phyloP scores from a whole-genome alignment of 2,888 invertebrate species.

The Drosophila leonis region DNA sequence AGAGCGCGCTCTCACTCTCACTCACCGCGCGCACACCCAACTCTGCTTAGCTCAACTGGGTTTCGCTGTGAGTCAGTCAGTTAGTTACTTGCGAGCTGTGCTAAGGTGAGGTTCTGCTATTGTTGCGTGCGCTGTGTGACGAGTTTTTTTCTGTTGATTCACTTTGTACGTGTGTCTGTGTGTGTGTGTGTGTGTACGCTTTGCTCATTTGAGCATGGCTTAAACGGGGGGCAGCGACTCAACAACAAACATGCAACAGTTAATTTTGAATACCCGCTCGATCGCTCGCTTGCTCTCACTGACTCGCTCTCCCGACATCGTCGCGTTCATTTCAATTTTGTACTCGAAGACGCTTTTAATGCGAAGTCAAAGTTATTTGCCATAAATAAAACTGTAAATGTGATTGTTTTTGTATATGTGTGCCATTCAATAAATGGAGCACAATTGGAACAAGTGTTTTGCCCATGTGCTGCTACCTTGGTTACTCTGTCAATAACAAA shows the following conservation, averaged over 20 bases:
- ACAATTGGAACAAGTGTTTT: slow-evolving; percentile 60
- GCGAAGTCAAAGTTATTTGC: slow-evolving; percentile 14
- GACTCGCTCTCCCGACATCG: slow-evolving; percentile 2
- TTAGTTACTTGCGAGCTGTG: slow-evolving; percentile 70
- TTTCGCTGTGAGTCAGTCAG: slow-evolving; percentile 69
- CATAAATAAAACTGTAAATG: slow-evolving; percentile 22
- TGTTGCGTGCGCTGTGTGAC: slow-evolving; percentile 27
- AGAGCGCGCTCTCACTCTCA: slow-evolving; percentile 31
- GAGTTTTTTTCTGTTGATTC: slow-evolving; percentile 17
- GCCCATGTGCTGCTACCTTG: slow-evolving; percentile 65
- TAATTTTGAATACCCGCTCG: slow-evolving; percentile 38
- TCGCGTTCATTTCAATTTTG: slow-evolving; percentile 29
- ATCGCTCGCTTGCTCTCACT: slow-evolving; percentile 22
- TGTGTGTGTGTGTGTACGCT: slow-evolving; percentile 38
- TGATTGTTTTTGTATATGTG: slow-evolving; percentile 28
- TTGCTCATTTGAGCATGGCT: slow-evolving; percentile 69
- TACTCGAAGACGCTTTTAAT: slow-evolving; percentile 33
- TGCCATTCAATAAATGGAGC: slow-evolving; percentile 39
- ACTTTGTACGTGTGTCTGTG: slow-evolving; percentile 17
- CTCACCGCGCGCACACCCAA: slow-evolving; percentile 42
- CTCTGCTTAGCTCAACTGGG: slow-evolving; percentile 36
- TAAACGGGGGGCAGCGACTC: slow-evolving; percentile 65
- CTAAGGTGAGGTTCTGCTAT: slow-evolving; percentile 70
- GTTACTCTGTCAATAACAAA: slow-evolving; percentile 63
- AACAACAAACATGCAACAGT: slow-evolving; percentile 68